Conservation (phyloP, 1,140 invertebrate genomes). For the Drosophila sp. region DNA sequence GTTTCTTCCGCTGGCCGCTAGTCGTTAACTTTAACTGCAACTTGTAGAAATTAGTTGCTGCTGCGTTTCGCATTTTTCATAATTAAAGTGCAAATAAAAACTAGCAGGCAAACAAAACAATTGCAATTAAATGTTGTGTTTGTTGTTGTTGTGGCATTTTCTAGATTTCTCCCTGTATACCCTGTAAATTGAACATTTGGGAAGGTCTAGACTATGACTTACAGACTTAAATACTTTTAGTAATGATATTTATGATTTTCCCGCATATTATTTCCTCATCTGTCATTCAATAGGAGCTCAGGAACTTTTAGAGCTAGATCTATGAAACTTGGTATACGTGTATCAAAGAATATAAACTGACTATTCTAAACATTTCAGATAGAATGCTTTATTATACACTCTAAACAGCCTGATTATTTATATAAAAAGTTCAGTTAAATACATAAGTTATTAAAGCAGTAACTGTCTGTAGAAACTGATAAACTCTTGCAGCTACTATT, state of each 20-base stretch:
- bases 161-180: conserved; percentile 41
- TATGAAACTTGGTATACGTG: background rate
- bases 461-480: background rate
- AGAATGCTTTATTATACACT: background rate
- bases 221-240: too few species aligned
- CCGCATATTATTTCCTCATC: too few species aligned
- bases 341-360: background rate
- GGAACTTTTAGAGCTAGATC: background rate
- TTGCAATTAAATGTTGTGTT: conserved; percentile 66
- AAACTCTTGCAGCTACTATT: background rate
- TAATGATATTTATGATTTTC: too few species aligned
- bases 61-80: conserved; percentile 61
- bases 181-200: conserved; percentile 1
- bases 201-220: too few species aligned
- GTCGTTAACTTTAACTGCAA: conserved; percentile 50
- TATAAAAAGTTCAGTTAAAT: too few species aligned
- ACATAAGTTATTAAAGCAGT: background rate
- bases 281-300: background rate
- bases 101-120: conserved; percentile 69
- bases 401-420: too few species aligned
- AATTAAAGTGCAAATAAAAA: conserved; percentile 77
- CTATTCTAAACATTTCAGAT: background rate
- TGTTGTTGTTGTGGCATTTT: conserved; percentile 44
- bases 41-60: conserved; percentile 67
- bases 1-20: background rate